Evolutionary conservation across 2,113 vertebrate genomes (phyloP), one percentile per base, ranked within the genome.

Genomic region (Thalassarche chlororhynchos): DNA sequence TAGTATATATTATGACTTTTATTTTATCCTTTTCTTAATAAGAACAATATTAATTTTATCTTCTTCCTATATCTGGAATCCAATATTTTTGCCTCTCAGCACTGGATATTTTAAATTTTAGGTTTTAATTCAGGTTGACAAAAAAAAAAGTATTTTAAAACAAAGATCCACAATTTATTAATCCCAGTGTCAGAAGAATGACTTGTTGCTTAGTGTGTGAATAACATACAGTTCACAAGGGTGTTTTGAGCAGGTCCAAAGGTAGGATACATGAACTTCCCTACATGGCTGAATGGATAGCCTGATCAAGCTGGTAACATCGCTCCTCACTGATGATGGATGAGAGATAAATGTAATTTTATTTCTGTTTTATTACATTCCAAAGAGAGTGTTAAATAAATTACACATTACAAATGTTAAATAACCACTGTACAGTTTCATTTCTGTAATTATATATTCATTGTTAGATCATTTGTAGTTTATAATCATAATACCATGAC

Each of bases 391-490:
- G 46, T 66, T 94, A 94, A 83, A 95, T 80, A 96, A 97, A 96
- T 93, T 90, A 90, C 84, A 78, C n/a, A 87, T 93, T 92, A 83
- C 49, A 83, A 66, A 82, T 87, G 55, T 84, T 89, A 95, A 96
- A 95, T 72, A 93, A 88, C 29, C 40, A 93, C 55, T 47, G 65
- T 57, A 90, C 58, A 89, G 40, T 94, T 96, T 94, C 51, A 92
- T 89, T 95, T 96, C 57, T 87, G 61, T 86, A 94, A 96, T 92
- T 92, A 95, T 87, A 89, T 93, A 92, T 90, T 97, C 61, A 95
- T 86, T 82, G 76, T 94, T 95, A 96, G 79, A 92, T 52, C 57
- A 90, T 92, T 94, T 95, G 84, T 90, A 95, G 69, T 92, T 92
- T 94, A 92, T 89, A 96, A 96, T 95, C 38, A 83, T 82, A 96